phyloP scores from a whole-genome alignment of 2,888 invertebrate genomes.

The Quadriops clusia region DNA sequence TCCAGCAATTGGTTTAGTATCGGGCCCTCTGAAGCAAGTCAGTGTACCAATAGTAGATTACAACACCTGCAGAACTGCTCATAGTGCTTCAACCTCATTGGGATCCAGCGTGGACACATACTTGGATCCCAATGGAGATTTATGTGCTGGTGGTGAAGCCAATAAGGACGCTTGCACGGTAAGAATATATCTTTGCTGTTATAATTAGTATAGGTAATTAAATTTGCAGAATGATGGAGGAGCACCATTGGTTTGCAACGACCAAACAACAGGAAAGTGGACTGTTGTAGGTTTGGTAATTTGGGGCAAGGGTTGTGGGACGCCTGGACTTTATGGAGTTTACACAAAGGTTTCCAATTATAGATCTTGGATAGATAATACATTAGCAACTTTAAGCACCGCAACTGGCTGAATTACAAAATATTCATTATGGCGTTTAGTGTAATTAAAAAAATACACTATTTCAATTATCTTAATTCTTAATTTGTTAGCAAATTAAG shows the following conservation, averaged over 20 bases:
- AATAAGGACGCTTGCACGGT: conserved; percentile 30
- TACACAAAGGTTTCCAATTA: conserved; percentile 59
- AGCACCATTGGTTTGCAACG: conserved; percentile 48
- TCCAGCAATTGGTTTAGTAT: conserved; percentile 30
- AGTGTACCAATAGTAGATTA: conserved; percentile 59
- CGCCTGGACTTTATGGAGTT: conserved; percentile 54
- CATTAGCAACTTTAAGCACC: too few relatives aligned
- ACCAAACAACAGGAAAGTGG: conserved; percentile 40
- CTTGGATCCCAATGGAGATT: conserved; percentile 27
- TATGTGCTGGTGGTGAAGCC: conserved; percentile 31
- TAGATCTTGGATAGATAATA: too few relatives aligned
- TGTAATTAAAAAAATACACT: too few relatives aligned
- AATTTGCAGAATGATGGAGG: conserved; percentile 58
- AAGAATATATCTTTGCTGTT: too few relatives aligned
- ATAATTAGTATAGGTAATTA: too few relatives aligned
- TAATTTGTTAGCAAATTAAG: too few relatives aligned
- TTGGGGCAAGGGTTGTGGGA: conserved; percentile 59
- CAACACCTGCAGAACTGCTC: conserved; percentile 32
- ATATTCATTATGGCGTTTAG: too few relatives aligned
- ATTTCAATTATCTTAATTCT: too few relatives aligned
- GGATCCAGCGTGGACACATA: conserved; percentile 27
- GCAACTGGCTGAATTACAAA: too few relatives aligned
- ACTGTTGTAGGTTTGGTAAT: conserved; percentile 51
- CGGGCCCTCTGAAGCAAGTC: conserved; percentile 58
- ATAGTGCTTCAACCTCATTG: conserved; percentile 21